These are phyloP conservation scores for Calephelis nemesis DNA, from an alignment of 1,140 invertebrate genomes.

Conservation along the genomic window DNA sequence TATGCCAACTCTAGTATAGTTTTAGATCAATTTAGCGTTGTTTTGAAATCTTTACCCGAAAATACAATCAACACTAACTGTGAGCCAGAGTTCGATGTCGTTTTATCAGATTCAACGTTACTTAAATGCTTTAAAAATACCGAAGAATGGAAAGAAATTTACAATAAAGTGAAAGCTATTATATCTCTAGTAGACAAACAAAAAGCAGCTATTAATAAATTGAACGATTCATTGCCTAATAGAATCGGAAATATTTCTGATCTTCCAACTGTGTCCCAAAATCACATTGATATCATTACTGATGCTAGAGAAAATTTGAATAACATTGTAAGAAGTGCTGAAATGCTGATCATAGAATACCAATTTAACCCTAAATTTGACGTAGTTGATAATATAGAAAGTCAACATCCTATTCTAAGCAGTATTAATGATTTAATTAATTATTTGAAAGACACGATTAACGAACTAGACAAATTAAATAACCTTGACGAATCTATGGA, in stretches of 20 bases:
- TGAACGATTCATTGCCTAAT: constrained; percentile 46
- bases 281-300: constrained; percentile 60
- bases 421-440: constrained; percentile 50
- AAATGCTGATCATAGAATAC: constrained; percentile 61
- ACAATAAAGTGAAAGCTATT: constrained; percentile 66
- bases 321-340: constrained; percentile 43
- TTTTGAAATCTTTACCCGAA: constrained; percentile 81
- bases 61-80: constrained; percentile 46
- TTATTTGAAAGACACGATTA: constrained; percentile 48
- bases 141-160: constrained; percentile 71
- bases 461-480: constrained; percentile 43
- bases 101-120: constrained; percentile 68
- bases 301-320: constrained; percentile 58
- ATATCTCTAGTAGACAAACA: constrained; percentile 68
- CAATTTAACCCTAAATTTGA: constrained; percentile 45
- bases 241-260: constrained; percentile 42
- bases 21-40: constrained; percentile 81
- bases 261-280: constrained; percentile 49
- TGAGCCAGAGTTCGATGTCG: constrained; percentile 58
- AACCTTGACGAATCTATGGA: constrained; percentile 42
- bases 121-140: constrained; percentile 77
- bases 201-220: constrained; percentile 60
- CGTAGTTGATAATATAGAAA: constrained; percentile 30
- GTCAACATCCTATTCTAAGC: constrained; percentile 61
- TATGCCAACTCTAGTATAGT: constrained; percentile 74